Conservation (phyloP, 2,888 invertebrate genomes). For the Colostygia pectinataria region DNA sequence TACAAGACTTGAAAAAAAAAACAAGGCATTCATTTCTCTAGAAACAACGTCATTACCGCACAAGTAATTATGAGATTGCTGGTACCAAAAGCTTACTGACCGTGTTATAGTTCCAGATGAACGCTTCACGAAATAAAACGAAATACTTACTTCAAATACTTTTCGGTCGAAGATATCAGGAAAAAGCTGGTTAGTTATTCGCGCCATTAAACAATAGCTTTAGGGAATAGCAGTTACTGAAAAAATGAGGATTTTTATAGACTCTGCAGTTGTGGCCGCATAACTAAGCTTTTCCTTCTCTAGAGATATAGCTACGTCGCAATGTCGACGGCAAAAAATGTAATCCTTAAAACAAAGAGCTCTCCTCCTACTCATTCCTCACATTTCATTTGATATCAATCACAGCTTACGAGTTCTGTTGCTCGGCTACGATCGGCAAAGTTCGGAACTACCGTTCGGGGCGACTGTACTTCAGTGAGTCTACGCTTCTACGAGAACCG, state of each 20-base stretch:
- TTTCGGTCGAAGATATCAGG: conserved; percentile 25
- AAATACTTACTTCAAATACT: conserved; percentile 28
- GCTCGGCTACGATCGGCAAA: conserved; percentile 61
- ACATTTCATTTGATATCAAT: conserved; percentile 83
- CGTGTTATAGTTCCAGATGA: conserved; percentile 15
- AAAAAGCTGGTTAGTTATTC: conserved; percentile 28
- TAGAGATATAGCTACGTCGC: conserved; percentile 40
- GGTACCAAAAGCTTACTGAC: conserved; percentile 13
- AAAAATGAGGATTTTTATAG: conserved; percentile 39
- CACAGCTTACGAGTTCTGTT: conserved; percentile 73
- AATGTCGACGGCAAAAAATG: conserved; percentile 52
- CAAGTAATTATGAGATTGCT: neutral
- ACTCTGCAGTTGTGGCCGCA: conserved; percentile 30
- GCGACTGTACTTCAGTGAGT: conserved; percentile 65
- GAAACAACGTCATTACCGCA: no score
- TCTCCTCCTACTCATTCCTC: conserved; percentile 76
- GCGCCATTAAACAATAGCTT: conserved; percentile 32
- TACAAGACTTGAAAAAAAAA: no score
- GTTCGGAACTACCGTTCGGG: conserved; percentile 61
- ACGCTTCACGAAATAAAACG: conserved; percentile 24
- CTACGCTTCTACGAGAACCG: conserved; percentile 62
- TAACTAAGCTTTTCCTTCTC: conserved; percentile 25
- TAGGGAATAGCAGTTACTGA: conserved; percentile 21
- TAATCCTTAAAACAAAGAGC: conserved; percentile 78
- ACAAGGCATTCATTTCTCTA: no score